A percentile compares a stretch with the other conserved stretches of the same genome.
phyloP scores from a whole-genome alignment of 1,140 invertebrate genomes.

The Drosophila tropicalis region DNA sequence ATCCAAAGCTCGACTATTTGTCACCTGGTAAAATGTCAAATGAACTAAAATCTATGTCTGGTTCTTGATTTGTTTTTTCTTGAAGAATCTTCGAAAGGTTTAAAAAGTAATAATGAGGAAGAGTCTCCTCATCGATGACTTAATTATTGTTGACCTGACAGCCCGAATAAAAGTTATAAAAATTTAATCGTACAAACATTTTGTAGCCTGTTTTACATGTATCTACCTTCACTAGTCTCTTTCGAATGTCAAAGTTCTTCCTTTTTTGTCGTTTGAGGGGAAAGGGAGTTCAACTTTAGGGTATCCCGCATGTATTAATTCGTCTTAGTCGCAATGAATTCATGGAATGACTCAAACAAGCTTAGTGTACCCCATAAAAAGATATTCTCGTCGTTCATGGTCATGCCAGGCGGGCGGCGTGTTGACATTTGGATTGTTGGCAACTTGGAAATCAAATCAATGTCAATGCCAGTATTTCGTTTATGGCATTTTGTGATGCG shows the following conservation, averaged over 20 bases:
- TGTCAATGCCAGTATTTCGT: slow-evolving; percentile 52
- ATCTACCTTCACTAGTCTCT: background rate
- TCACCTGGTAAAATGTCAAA: background rate
- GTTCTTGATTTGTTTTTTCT: too few species aligned
- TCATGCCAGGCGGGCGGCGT: slow-evolving; percentile 12
- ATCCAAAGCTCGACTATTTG: slow-evolving; percentile 39
- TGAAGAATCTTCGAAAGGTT: too few species aligned
- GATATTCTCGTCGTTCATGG: slow-evolving; percentile 13
- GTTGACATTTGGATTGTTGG: slow-evolving; percentile 52
- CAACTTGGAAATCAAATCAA: slow-evolving; percentile 62
- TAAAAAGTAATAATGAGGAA: too few species aligned
- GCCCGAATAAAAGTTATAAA: too few species aligned
- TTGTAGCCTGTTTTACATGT: background rate
- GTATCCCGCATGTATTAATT: slow-evolving; percentile 31
- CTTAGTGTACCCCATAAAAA: background rate
- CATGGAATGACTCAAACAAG: slow-evolving; percentile 15
- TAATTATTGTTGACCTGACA: too few species aligned
- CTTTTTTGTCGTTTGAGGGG: too few species aligned
- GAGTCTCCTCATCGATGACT: too few species aligned
- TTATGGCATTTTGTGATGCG: slow-evolving; percentile 27
- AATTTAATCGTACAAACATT: background rate
- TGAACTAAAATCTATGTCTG: too few species aligned
- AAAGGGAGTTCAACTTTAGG: slow-evolving; percentile 2
- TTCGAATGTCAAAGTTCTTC: slow-evolving; percentile 15
- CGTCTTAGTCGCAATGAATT: slow-evolving; percentile 9